These are phyloP conservation scores for Pantelozetes paolii DNA, from an alignment of 2,888 invertebrate genomes.

Conservation along the genomic window DNA sequence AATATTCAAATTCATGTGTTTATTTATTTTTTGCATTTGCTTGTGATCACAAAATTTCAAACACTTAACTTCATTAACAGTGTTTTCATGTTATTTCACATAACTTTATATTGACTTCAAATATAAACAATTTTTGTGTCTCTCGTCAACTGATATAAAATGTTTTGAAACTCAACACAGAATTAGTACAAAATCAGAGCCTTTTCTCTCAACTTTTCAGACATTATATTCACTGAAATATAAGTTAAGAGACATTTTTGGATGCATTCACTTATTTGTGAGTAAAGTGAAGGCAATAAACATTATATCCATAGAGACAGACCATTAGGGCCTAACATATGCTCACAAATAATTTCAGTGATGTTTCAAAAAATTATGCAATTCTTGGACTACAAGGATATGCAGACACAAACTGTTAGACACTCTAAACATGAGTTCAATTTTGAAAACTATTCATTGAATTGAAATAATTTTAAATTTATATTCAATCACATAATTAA, in stretches of 20 bases:
- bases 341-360: background rate
- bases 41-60: too few species aligned
- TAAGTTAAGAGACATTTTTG: background rate
- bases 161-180: too few species aligned
- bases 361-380: background rate
- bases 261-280: background rate
- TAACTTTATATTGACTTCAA: too few species aligned
- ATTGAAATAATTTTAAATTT: background rate
- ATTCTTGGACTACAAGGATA: background rate
- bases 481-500: background rate
- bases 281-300: background rate
- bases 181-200: too few species aligned
- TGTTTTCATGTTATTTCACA: too few species aligned
- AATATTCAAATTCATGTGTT: too few species aligned
- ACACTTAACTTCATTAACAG: too few species aligned
- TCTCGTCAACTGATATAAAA: too few species aligned
- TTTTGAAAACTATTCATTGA: background rate
- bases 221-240: too few species aligned
- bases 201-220: too few species aligned
- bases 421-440: background rate
- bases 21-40: too few species aligned
- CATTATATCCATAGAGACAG: slow-evolving; percentile 8
- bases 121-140: too few species aligned
- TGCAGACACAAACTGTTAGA: background rate
- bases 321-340: slow-evolving; percentile 5